phyloP scores from a whole-genome alignment of 2,888 invertebrate species.

The Oligia fasciuncula region DNA sequence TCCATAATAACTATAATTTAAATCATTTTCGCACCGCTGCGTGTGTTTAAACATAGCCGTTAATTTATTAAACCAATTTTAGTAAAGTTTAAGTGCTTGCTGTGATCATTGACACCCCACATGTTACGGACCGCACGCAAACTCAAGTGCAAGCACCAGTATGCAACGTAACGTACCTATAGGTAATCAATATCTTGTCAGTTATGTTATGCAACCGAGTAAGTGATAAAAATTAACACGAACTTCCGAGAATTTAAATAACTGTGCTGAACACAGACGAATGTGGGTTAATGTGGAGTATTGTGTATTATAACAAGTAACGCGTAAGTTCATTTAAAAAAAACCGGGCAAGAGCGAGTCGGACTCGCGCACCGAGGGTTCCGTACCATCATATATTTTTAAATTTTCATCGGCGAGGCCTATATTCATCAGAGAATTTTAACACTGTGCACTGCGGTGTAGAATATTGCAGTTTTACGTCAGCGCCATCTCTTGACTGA shows the following conservation, averaged over 20 bases:
- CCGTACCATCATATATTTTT: no score
- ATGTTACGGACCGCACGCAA: conserved; percentile 53
- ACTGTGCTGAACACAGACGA: not conserved
- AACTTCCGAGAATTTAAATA: conserved; percentile 22
- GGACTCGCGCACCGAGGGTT: no score
- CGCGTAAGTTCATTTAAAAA: not conserved
- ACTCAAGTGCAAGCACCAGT: not conserved
- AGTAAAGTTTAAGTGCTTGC: conserved; percentile 49
- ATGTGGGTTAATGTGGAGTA: not conserved
- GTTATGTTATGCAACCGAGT: conserved; percentile 10
- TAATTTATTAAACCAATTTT: conserved; percentile 61
- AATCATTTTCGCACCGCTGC: conserved; percentile 49
- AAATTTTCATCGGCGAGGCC: no score
- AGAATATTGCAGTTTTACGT: no score
- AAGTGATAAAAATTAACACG: conserved; percentile 14
- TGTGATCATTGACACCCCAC: conserved; percentile 49
- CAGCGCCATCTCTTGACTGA: no score
- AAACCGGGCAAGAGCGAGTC: no score
- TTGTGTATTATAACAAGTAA: not conserved
- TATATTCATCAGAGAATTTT: no score
- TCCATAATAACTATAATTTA: conserved; percentile 37
- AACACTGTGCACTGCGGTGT: no score
- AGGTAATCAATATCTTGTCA: conserved; percentile 9
- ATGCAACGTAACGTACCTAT: not conserved
- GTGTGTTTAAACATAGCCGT: conserved; percentile 59